These are phyloP conservation scores for Nyctibius grandis DNA, from an alignment of 2,797 vertebrate species.

Conservation along the genomic window DNA sequence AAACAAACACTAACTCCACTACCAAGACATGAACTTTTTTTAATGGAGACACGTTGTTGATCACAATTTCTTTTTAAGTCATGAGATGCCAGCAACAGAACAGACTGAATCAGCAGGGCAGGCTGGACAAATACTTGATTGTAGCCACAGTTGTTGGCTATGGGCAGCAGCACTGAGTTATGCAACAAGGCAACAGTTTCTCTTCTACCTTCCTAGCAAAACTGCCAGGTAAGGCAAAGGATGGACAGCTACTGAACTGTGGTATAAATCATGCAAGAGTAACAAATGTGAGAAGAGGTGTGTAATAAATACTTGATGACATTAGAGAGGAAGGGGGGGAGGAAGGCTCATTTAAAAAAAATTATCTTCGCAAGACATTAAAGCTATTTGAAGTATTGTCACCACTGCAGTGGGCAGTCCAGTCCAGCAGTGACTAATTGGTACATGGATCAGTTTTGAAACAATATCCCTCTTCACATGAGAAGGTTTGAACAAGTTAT, in stretches of 20 bases:
- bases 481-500: slow-evolving; percentile 60
- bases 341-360: slow-evolving; percentile 2
- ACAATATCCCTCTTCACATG: slow-evolving; percentile 26
- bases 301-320: slow-evolving; percentile 76
- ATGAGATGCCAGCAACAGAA: slow-evolving; percentile 88
- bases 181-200: slow-evolving; percentile 70
- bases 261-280: slow-evolving; percentile 78
- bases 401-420: slow-evolving; percentile 30
- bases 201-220: slow-evolving; percentile 65
- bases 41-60: slow-evolving; percentile 64
- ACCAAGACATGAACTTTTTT: neutral
- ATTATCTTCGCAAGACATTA: slow-evolving; percentile 43
- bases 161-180: slow-evolving; percentile 78
- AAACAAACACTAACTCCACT: neutral
- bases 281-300: slow-evolving; percentile 72
- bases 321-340: neutral
- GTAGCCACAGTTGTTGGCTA: slow-evolving; percentile 70
- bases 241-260: slow-evolving; percentile 70
- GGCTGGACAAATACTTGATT: slow-evolving; percentile 78
- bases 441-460: slow-evolving; percentile 36
- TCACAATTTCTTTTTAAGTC: slow-evolving; percentile 79
- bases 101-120: slow-evolving; percentile 70
- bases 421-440: slow-evolving; percentile 32
- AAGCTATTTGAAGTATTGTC: slow-evolving; percentile 66
- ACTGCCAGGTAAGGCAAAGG: slow-evolving; percentile 72